A percentile compares a stretch with the other conserved stretches of the same genome.
Conservation (phyloP, 1,140 invertebrate species). For the Proales similis region DNA sequence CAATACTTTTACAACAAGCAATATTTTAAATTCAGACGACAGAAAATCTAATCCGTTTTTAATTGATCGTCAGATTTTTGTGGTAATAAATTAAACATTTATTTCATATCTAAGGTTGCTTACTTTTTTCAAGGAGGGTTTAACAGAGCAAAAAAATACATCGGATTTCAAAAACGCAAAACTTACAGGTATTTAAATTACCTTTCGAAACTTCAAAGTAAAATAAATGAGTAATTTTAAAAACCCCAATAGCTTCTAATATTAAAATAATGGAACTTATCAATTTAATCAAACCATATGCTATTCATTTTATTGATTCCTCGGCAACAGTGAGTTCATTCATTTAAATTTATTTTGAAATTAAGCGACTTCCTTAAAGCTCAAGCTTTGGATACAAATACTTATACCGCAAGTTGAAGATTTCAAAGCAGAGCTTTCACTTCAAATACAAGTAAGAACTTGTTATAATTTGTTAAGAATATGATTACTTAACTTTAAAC, state of each 20-base stretch:
- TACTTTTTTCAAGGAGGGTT: not conserved
- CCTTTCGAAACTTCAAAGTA: conserved; percentile 10
- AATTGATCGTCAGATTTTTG: conserved; percentile 23
- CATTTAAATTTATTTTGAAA: not conserved
- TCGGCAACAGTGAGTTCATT: conserved; percentile 8
- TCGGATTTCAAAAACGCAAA: conserved; percentile 2
- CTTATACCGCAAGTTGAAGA: conserved; percentile 37
- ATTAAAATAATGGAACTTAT: conserved; percentile 14
- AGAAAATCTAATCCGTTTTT: conserved; percentile 12
- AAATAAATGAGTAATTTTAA: no score
- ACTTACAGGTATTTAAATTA: conserved; percentile 9
- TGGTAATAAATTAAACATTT: not conserved
- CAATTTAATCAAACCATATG: conserved; percentile 31
- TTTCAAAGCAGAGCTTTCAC: conserved; percentile 35
- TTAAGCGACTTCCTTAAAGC: not conserved
- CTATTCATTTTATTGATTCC: conserved; percentile 33
- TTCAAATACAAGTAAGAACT: conserved; percentile 21
- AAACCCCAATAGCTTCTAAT: no score
- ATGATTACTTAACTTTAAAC: not conserved
- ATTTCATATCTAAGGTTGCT: not conserved
- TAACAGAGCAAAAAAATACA: conserved; percentile 22
- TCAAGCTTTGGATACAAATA: conserved; percentile 36
- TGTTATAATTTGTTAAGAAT: not conserved
- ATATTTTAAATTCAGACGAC: not conserved
- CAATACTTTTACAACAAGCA: conserved; percentile 4